These are phyloP conservation scores for Vanacampus margaritifer DNA, from an alignment of 2,113 vertebrate genomes.

Conservation along the genomic window DNA sequence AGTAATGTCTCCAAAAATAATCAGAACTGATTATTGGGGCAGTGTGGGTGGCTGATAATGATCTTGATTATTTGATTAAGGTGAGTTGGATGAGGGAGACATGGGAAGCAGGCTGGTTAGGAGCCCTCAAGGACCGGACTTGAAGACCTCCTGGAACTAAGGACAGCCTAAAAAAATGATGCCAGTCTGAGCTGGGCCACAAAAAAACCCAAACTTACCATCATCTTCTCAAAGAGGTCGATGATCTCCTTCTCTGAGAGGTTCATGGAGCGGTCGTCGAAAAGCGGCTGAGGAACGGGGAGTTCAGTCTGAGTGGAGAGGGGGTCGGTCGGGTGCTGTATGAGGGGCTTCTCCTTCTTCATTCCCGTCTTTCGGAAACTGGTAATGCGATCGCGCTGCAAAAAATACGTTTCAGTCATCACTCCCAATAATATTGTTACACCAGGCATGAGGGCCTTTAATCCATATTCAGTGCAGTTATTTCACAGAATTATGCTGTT, in stretches of 20 bases:
- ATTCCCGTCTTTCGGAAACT: slow-evolving; percentile 88
- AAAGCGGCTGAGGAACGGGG: slow-evolving; percentile 83
- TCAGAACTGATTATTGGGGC: neutral
- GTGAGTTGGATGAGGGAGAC: too few species aligned
- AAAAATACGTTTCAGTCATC: slow-evolving; percentile 53
- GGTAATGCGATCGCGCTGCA: slow-evolving; percentile 92
- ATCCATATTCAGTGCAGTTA: too few species aligned
- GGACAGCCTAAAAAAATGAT: neutral
- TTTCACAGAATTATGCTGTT: neutral
- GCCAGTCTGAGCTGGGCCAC: neutral
- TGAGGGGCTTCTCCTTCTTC: slow-evolving; percentile 91
- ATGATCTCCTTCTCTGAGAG: slow-evolving; percentile 97
- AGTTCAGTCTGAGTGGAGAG: slow-evolving; percentile 78
- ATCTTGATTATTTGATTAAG: too few species aligned
- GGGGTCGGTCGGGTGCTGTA: slow-evolving; percentile 92
- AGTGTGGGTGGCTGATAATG: too few species aligned
- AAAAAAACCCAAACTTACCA: slow-evolving; percentile 77
- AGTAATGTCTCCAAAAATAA: neutral
- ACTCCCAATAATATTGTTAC: neutral
- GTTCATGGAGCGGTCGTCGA: slow-evolving; percentile 89
- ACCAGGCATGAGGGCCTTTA: neutral
- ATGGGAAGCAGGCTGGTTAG: too few species aligned
- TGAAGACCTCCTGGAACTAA: too few species aligned
- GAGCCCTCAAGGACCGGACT: too few species aligned
- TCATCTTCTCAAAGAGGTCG: slow-evolving; percentile 99